Evolutionary conservation across 2,888 invertebrate genomes (phyloP).

Genomic region (Eilema depressum): DNA sequence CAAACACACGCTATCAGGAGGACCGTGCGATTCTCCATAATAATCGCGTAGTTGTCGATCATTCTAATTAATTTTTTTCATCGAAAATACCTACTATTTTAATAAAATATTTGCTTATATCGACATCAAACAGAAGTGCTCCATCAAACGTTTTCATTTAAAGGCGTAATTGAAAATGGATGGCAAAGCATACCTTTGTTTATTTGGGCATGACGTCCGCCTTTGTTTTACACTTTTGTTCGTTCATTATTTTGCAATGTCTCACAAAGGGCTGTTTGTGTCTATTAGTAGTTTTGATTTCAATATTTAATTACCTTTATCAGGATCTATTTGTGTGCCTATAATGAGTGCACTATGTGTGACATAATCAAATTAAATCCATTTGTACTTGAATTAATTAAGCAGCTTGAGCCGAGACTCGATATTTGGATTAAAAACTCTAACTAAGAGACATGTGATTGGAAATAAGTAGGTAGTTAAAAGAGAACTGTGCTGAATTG

Average conservation of each 20-base stretch:
- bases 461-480: too few species aligned
- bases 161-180: neutral
- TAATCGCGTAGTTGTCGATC: neutral
- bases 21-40: neutral
- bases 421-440: neutral
- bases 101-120: neutral
- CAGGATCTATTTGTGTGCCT: neutral
- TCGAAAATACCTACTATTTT: neutral
- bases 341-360: neutral
- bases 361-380: neutral
- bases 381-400: neutral
- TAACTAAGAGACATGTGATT: neutral
- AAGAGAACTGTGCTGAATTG: neutral
- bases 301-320: neutral
- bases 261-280: neutral
- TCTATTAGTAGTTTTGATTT: neutral
- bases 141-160: neutral
- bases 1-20: neutral
- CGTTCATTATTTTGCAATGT: neutral
- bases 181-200: neutral
- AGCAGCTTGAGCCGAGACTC: neutral
- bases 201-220: neutral
- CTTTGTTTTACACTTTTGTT: neutral
- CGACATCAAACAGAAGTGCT: neutral
- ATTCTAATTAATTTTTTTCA: too few species aligned